Percentiles rank a stretch among this genome's conserved stretches.
phyloP scores from a whole-genome alignment of 2,113 vertebrate genomes.

The Apteryx mantelli region DNA sequence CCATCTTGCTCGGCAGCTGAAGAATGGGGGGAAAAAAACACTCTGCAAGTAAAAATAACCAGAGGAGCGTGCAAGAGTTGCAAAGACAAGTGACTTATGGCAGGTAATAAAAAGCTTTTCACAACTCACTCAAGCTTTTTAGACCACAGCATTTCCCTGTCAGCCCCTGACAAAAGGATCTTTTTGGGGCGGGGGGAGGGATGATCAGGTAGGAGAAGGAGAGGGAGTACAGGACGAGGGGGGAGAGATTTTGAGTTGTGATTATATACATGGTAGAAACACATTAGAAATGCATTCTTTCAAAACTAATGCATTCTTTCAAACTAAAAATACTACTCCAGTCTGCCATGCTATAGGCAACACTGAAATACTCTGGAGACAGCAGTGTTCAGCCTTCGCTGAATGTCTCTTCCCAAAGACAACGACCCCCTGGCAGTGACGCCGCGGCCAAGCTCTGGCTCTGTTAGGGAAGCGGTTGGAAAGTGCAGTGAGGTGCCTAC shows the following conservation, averaged over 20 bases:
- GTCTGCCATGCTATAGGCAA: neutral
- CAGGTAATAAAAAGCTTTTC: slow-evolving; percentile 87
- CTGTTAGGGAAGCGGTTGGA: neutral
- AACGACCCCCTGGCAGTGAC: neutral
- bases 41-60: slow-evolving; percentile 93
- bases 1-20: slow-evolving; percentile 95
- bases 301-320: neutral
- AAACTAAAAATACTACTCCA: neutral
- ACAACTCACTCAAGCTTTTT: slow-evolving; percentile 42
- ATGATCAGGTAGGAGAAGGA: neutral
- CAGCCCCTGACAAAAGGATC: neutral
- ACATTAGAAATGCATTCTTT: neutral
- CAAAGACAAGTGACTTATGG: slow-evolving; percentile 83
- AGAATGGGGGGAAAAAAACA: slow-evolving; percentile 87
- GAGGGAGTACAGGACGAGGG: neutral
- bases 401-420: neutral
- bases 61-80: slow-evolving; percentile 81
- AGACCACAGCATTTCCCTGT: neutral
- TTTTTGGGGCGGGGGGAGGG: neutral
- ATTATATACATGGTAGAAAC: no score
- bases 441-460: neutral
- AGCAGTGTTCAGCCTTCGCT: neutral
- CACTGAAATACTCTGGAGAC: neutral
- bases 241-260: neutral
- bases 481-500: neutral